phyloP scores from a whole-genome alignment of 2,113 vertebrate species.

The Corythoichthys haematopterus region DNA sequence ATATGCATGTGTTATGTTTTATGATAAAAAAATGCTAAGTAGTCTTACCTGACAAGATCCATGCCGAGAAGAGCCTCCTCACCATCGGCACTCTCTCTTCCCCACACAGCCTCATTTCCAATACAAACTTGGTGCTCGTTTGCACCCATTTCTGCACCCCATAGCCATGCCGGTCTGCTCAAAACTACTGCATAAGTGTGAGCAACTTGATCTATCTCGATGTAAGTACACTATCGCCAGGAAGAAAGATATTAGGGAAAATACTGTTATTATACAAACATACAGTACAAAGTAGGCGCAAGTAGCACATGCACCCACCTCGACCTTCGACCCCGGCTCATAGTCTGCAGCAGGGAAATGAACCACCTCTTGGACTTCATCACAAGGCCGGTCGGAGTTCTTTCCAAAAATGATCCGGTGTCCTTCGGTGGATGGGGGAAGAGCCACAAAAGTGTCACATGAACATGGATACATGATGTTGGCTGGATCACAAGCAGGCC shows the following conservation, averaged over 20 bases:
- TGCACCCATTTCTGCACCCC: conserved; percentile 97
- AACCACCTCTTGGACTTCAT: conserved; percentile 91
- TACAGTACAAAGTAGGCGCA: conserved; percentile 2
- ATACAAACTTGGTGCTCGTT: conserved; percentile 94
- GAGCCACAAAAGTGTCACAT: conserved; percentile 93
- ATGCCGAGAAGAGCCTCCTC: conserved; percentile 90
- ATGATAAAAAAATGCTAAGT: not conserved
- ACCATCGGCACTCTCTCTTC: conserved; percentile 74
- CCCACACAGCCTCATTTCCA: conserved; percentile 96
- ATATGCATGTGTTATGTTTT: not conserved
- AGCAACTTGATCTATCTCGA: conserved; percentile 79
- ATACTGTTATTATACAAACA: not conserved
- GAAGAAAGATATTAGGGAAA: conserved; percentile 12
- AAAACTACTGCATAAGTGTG: conserved; percentile 83
- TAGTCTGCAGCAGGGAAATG: conserved; percentile 75
- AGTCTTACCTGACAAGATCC: conserved; percentile 87
- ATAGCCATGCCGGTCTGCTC: conserved; percentile 93
- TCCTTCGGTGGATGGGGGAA: conserved; percentile 80
- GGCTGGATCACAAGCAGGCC: not conserved
- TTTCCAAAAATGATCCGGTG: conserved; percentile 86
- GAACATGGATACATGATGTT: conserved; percentile 72
- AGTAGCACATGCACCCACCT: conserved; percentile 67
- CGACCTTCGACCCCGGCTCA: conserved; percentile 64
- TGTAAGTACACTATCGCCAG: conserved; percentile 84
- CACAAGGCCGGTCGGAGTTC: conserved; percentile 87